Evolutionary conservation across 2,113 vertebrate genomes (phyloP).

Genomic region (Myotis davidii): DNA sequence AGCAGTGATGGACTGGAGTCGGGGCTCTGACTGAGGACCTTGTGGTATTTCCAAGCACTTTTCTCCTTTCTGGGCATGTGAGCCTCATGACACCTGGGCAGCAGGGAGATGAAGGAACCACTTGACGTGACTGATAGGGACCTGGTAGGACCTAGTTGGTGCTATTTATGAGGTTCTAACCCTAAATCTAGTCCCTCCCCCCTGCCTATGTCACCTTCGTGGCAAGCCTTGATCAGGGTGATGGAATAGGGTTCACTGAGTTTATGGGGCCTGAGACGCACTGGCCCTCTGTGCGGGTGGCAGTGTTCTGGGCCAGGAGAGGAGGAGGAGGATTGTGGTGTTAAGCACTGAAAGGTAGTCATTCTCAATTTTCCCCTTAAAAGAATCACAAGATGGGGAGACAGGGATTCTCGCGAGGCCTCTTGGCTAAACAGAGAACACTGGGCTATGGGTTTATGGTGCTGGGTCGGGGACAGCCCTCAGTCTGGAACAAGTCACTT

Average conservation of each 20-base stretch:
- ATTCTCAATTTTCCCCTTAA: not conserved
- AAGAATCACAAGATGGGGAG: not conserved
- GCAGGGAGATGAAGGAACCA: not conserved
- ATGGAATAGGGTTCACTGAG: not conserved
- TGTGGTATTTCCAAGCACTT: not conserved
- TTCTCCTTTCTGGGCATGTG: not conserved
- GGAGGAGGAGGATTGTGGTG: not conserved
- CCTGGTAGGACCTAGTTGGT: not conserved
- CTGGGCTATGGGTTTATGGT: not conserved
- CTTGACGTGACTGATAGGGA: accelerated
- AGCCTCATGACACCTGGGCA: accelerated
- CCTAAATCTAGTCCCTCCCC: not conserved
- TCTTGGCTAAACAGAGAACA: not conserved
- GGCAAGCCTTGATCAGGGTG: not conserved
- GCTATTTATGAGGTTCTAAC: not conserved
- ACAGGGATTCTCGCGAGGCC: not conserved
- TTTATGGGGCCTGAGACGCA: not conserved
- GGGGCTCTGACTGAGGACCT: accelerated
- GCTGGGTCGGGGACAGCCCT: not conserved
- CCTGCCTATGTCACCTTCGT: not conserved
- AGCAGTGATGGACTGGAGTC: not conserved
- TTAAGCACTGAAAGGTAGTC: not conserved
- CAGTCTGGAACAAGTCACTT: not conserved
- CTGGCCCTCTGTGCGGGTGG: not conserved
- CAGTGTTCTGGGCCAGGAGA: not conserved